phyloP scores from a whole-genome alignment of 2,888 invertebrate species.

The Tipula lateralis region DNA sequence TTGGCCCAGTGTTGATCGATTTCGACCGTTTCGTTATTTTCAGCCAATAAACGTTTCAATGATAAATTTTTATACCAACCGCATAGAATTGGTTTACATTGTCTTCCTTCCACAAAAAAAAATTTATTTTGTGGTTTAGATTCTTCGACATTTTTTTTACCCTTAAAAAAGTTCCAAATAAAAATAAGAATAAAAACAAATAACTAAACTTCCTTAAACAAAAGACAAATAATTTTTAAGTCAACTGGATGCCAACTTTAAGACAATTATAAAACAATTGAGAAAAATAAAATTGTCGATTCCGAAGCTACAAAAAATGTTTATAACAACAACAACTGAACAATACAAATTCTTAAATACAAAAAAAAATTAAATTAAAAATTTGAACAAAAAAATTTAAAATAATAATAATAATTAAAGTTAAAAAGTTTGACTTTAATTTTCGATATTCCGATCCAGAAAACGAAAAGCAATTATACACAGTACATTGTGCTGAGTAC shows the following conservation, averaged over 20 bases:
- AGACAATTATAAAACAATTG: background rate
- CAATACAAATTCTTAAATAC: background rate
- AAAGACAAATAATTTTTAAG: background rate
- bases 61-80: too few relatives aligned
- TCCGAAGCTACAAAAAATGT: background rate
- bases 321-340: background rate
- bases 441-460: background rate
- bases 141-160: background rate
- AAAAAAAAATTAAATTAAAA: background rate
- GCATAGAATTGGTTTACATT: too few relatives aligned
- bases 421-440: background rate
- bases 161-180: background rate
- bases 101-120: background rate
- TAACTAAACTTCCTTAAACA: background rate
- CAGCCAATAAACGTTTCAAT: too few relatives aligned
- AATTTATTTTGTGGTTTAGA: background rate
- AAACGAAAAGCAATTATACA: background rate
- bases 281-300: background rate
- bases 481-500: background rate
- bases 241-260: slow-evolving; percentile 1
- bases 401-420: background rate
- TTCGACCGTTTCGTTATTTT: too few relatives aligned
- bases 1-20: too few relatives aligned
- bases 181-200: background rate
- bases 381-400: background rate